Conservation (phyloP, 2,113 vertebrate genomes). For the Nymphicus hollandicus region DNA sequence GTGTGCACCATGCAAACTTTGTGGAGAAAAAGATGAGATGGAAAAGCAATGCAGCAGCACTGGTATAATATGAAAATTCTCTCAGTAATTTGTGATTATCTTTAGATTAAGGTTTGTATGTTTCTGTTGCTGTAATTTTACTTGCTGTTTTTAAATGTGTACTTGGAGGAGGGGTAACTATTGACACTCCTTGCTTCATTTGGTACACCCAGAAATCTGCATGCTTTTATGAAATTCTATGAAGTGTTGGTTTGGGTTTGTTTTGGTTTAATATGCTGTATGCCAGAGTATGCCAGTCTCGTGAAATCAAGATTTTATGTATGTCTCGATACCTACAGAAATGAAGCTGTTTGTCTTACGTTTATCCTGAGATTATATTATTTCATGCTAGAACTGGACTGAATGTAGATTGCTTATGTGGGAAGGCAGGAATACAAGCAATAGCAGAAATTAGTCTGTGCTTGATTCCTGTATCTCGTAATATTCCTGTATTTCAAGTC, state of each 20-base stretch:
- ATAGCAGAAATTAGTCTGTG: background rate
- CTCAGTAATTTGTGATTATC: background rate
- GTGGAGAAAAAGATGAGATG: constrained; percentile 6
- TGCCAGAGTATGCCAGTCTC: background rate
- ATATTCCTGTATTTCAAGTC: background rate
- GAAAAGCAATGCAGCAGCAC: background rate
- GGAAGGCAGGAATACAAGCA: background rate
- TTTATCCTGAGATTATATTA: background rate
- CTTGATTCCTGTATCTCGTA: background rate
- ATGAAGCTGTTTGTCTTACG: background rate
- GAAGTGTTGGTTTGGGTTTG: background rate
- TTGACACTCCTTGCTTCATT: constrained; percentile 17
- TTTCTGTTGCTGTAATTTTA: background rate
- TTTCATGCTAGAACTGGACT: background rate
- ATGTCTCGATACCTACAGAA: background rate
- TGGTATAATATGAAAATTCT: background rate
- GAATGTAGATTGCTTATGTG: background rate
- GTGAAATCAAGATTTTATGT: background rate
- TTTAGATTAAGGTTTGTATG: constrained; percentile 13
- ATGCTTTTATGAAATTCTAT: background rate
- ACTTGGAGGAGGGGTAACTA: background rate
- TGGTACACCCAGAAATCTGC: background rate
- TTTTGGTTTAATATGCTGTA: background rate
- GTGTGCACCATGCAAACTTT: background rate
- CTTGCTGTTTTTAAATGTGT: constrained; percentile 6